Evolutionary conservation across 2,797 vertebrate genomes (phyloP), one percentile per base, ranked within the genome.

Genomic region (Enteromius afrohamiltoni): DNA sequence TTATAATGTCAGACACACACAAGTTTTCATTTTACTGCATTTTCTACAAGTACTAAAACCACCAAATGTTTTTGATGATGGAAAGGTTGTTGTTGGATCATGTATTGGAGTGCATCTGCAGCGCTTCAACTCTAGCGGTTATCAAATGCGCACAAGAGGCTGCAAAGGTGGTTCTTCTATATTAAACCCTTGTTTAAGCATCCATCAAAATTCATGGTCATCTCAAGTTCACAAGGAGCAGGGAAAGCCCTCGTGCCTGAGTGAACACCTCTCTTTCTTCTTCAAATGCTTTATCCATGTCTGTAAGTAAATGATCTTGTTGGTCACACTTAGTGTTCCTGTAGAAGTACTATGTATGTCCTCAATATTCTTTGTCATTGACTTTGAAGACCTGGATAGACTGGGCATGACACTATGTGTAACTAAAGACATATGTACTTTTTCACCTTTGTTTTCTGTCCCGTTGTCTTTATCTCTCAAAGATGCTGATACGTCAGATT

Each of bases 401-500:
- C 47, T 62, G 47, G 62, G 4, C n/a, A 55, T 42, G 29, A 45
- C 40, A 11, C 37, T 1, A 42, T 65, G 31, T 83, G 17, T n/a
- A 55, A 71, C 68, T 77, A 17, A 85, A 49, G 13, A 53, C 53
- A 21, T 42, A 26, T 76, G n/a, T 62, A 55, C 55, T 77, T 42
- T 81, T 60, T 40, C 87, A 67, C 26, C 11, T 10, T 69, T 68
- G 49, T 87, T 79, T 86, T n/a, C 65, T 37, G 45, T 87, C 79
- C 62, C 49, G 6, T 55, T 77, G 37, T 87, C 65, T 87, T 82
- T 83, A 37, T 37, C 34, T 37, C 34, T 37, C 34, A 80, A 85
- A 79, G 67, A 87, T 80, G 86, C 83, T 73, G 60, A 86, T 81
- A 73, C 89, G 87, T 89, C 88, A 58, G 73, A 84, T 88, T 84